These are phyloP conservation scores for Riparia riparia DNA, from an alignment of 2,113 vertebrate genomes.

Conservation along the genomic window DNA sequence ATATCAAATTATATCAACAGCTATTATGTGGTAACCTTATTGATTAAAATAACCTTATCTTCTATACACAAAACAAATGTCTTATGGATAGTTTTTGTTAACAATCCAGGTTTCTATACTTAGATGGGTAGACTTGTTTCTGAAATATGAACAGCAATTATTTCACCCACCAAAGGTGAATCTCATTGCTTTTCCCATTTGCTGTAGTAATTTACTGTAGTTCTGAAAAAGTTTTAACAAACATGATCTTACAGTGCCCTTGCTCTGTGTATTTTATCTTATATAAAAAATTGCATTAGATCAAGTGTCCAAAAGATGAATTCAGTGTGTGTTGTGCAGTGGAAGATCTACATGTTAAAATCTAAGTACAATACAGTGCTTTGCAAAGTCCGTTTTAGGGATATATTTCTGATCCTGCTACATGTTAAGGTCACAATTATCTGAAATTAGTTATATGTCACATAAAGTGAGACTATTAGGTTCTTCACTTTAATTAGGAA, in stretches of 20 bases:
- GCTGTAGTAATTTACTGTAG: not conserved
- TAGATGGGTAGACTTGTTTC: not conserved
- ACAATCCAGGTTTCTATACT: not conserved
- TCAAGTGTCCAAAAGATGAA: not conserved
- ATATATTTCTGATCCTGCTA: not conserved
- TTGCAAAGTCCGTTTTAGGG: not conserved
- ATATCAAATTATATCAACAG: not conserved
- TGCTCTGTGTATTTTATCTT: not conserved
- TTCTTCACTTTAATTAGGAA: not conserved
- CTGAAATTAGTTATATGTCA: not conserved
- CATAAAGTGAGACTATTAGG: not conserved
- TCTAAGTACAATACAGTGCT: not conserved
- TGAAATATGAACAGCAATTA: not conserved
- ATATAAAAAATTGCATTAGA: not conserved
- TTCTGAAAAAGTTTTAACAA: not conserved
- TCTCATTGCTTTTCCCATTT: not conserved
- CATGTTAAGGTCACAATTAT: not conserved
- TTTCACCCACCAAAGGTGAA: not conserved
- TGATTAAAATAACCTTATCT: not conserved
- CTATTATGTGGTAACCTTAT: not conserved
- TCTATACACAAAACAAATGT: not conserved
- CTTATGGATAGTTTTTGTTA: not conserved
- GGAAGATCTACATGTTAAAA: not conserved
- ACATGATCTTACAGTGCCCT: not conserved
- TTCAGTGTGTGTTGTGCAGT: not conserved